Conservation (phyloP, 2,797 vertebrate species). For the Tragelaphus eurycerus region DNA sequence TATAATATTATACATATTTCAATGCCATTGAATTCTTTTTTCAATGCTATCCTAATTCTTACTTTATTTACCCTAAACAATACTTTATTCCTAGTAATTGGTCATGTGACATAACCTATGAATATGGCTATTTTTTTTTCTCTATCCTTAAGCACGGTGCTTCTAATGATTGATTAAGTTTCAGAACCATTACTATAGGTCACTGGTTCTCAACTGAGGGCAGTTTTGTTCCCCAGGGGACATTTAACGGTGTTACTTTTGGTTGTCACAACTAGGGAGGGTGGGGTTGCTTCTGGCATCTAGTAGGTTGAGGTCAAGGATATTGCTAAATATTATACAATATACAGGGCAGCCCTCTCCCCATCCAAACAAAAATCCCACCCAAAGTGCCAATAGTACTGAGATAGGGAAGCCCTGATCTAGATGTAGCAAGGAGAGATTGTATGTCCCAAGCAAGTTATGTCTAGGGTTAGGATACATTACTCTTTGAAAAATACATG, state of each 20-base stretch:
- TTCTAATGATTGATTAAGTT: not conserved
- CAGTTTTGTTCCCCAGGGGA: not conserved
- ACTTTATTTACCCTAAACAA: not conserved
- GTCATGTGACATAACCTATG: not conserved
- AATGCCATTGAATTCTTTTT: too few species aligned
- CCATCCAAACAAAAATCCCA: not conserved
- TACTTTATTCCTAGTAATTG: not conserved
- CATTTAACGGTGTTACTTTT: not conserved
- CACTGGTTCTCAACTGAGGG: not conserved
- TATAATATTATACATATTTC: too few species aligned
- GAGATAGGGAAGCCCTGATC: not conserved
- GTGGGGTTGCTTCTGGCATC: not conserved
- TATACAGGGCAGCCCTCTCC: not conserved
- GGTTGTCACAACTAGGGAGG: not conserved
- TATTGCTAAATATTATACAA: not conserved
- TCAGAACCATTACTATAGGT: constrained; percentile 19
- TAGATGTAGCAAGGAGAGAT: not conserved
- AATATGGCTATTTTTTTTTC: not conserved
- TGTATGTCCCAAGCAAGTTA: not conserved
- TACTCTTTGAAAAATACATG: constrained; percentile 71
- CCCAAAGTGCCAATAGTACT: not conserved
- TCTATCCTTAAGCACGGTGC: not conserved
- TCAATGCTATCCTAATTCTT: constrained; percentile 10
- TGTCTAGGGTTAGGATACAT: not conserved
- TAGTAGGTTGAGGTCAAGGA: not conserved